Evolutionary conservation across 2,888 invertebrate species (phyloP).

Genomic region (Nomada hirtipes): DNA sequence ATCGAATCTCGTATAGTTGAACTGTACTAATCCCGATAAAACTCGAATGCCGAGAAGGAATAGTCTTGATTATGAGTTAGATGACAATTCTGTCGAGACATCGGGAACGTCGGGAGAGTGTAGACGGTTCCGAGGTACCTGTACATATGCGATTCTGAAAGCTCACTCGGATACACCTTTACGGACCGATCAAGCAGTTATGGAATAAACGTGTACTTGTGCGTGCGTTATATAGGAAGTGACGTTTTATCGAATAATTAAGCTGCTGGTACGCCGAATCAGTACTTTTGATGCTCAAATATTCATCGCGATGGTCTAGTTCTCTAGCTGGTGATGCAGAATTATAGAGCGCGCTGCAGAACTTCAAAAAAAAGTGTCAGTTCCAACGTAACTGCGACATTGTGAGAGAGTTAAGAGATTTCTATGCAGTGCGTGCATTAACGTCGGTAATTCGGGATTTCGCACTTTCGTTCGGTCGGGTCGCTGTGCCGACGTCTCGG

Average conservation of each 20-base stretch:
- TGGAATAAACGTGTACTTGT: constrained; percentile 24
- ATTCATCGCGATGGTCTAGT: constrained; percentile 55
- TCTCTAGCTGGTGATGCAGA: constrained; percentile 46
- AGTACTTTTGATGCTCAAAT: constrained; percentile 45
- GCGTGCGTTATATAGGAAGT: constrained; percentile 51
- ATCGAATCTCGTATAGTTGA: background rate
- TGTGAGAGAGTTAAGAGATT: constrained; percentile 46
- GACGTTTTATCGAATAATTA: constrained; percentile 37
- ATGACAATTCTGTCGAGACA: background rate
- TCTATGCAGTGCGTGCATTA: constrained; percentile 46
- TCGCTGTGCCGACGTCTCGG: constrained; percentile 20
- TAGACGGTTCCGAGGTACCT: background rate
- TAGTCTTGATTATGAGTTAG: background rate
- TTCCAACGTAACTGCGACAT: constrained; percentile 63
- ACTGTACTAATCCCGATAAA: background rate
- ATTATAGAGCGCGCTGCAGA: constrained; percentile 69
- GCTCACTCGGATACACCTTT: background rate
- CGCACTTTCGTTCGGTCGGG: constrained; percentile 13
- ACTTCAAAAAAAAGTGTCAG: constrained; percentile 60
- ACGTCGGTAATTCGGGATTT: constrained; percentile 12
- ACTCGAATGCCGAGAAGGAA: background rate
- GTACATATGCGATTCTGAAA: background rate
- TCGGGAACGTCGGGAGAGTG: background rate
- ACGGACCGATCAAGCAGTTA: background rate
- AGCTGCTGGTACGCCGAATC: constrained; percentile 32